Percentiles rank a stretch among this genome's conserved stretches.
phyloP scores from a whole-genome alignment of 2,113 vertebrate genomes.

The Sula dactylatra region DNA sequence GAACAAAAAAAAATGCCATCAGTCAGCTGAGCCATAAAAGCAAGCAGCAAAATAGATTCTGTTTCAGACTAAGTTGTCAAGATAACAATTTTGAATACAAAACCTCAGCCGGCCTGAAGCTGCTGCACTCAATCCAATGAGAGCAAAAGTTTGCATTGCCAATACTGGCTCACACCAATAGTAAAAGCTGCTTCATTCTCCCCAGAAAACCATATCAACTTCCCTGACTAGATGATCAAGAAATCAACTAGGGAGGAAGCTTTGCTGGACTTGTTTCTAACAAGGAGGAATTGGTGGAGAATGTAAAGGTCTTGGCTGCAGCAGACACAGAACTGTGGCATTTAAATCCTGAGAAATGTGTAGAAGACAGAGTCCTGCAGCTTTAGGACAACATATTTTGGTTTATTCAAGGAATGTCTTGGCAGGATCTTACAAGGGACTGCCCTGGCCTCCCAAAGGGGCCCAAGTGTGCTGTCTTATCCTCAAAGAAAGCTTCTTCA shows the following conservation, averaged over 20 bases:
- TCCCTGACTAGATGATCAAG: not conserved
- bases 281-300: not conserved
- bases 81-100: constrained; percentile 12
- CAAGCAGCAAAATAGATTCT: constrained; percentile 22
- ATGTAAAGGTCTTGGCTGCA: not conserved
- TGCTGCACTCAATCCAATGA: not conserved
- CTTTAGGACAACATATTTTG: not conserved
- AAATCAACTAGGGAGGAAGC: not conserved
- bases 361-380: not conserved
- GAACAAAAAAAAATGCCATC: constrained; percentile 16
- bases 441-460: not conserved
- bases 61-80: constrained; percentile 36
- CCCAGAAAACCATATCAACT: not conserved
- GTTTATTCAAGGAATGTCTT: not conserved
- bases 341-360: not conserved
- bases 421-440: not conserved
- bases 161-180: not conserved
- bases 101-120: not conserved
- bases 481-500: not conserved
- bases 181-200: not conserved
- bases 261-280: not conserved
- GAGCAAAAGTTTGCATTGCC: not conserved
- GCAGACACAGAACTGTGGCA: not conserved
- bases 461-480: not conserved
- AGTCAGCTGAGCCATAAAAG: constrained; percentile 23